Evolutionary conservation across 30 jellyfish, hydroid and myxozoan species (phyloP), one percentile per base, ranked within the genome.

Genomic region (Clytia hemisphaerica): DNA sequence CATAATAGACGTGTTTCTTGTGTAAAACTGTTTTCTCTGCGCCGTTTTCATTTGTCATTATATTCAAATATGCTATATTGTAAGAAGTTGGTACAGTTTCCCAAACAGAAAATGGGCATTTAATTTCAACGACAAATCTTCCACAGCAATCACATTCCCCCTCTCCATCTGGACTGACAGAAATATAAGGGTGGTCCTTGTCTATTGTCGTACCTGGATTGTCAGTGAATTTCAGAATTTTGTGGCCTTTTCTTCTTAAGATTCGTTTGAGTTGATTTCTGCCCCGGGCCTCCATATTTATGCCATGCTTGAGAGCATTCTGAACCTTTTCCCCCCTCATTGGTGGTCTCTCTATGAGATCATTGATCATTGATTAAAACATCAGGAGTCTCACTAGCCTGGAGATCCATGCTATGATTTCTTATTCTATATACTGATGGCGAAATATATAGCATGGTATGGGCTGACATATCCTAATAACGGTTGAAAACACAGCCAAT

Each of bases 31-130:
- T 26, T 3, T 37, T 30, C 6, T n/a, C 30, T 2, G 25, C 12
- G 14, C 28, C 66, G 24, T 51, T 51, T 12, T 24, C 18, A 14
- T 16, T 24, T n/a, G 10, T 16, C 14, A 12, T 22, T 0, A 22
- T 5, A 16, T 57, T 22, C 36, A 57, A n/a, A 6, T 57, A 21
- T 14, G 70, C 4, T 4, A 7, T 37, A 21, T 21, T 57, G 25
- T 57, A 2, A 21, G 50, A 7, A 7, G 70, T 22, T 6, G 70
- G 50, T 7, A 6, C 6, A 21, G 70, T 7, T 9, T 57, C n/a
- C 7, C 70, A 21, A 21, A 57, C 6, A 21, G 51, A 7, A 57
- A 22, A 57, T 25, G 70, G 70, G 70, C 70, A 57, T 21, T 57
- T 2, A 6, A 57, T 21, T 57, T 57, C 70, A 7, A 31, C 50